A percentile compares a stretch with the other conserved stretches of the same genome.
phyloP scores from a whole-genome alignment of 2,888 invertebrate species.

The Frankliniella fusca region DNA sequence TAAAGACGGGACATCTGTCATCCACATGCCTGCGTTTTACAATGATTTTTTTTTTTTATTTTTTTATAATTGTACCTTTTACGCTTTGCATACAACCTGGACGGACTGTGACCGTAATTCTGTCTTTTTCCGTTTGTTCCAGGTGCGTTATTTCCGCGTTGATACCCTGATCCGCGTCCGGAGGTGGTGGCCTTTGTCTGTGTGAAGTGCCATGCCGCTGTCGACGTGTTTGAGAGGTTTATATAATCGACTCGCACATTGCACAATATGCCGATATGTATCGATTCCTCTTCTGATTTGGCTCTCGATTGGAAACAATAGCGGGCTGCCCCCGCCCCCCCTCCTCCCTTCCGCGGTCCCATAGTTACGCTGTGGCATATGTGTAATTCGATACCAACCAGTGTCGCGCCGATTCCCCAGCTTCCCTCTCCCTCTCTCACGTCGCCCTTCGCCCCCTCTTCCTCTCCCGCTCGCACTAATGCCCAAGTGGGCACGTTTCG shows the following conservation, averaged over 20 bases:
- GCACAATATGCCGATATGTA: neutral
- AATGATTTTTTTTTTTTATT: too few species aligned
- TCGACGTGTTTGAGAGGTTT: too few species aligned
- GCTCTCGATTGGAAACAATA: neutral
- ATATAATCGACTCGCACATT: too few species aligned
- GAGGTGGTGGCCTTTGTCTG: too few species aligned
- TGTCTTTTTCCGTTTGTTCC: conserved; percentile 26
- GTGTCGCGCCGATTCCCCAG: neutral
- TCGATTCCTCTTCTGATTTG: neutral
- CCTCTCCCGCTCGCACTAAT: conserved; percentile 33
- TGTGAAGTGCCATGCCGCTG: too few species aligned
- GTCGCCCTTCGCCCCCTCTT: conserved; percentile 25
- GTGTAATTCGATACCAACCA: neutral
- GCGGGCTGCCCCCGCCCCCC: neutral
- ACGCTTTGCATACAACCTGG: too few species aligned
- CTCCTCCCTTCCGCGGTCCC: conserved; percentile 13
- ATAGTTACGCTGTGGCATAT: neutral
- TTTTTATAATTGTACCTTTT: too few species aligned
- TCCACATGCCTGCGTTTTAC: too few species aligned
- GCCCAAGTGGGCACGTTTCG: conserved; percentile 29
- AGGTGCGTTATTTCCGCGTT: neutral
- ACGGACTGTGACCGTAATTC: conserved; percentile 7
- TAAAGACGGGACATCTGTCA: too few species aligned
- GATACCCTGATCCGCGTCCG: too few species aligned
- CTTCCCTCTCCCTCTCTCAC: neutral